A percentile compares a stretch with the other conserved stretches of the same genome.
phyloP scores from a whole-genome alignment of 2,888 invertebrate species.

The Drosophila longiperda region DNA sequence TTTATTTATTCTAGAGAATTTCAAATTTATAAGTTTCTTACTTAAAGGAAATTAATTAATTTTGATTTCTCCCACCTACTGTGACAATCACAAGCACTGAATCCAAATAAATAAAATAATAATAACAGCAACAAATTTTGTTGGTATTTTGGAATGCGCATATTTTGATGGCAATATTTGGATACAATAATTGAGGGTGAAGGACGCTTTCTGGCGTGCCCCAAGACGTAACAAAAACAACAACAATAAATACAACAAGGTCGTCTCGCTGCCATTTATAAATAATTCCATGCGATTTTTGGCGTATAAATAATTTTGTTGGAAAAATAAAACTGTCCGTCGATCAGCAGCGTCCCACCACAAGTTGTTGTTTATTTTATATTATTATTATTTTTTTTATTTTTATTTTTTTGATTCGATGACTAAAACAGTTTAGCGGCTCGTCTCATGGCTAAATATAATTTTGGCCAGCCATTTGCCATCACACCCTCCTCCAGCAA shows the following conservation, averaged over 20 bases:
- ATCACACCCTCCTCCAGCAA: constrained; percentile 35
- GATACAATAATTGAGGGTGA: constrained; percentile 71
- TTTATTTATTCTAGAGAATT: neutral
- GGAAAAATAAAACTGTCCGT: constrained; percentile 71
- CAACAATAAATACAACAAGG: constrained; percentile 56
- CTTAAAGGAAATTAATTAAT: constrained; percentile 8
- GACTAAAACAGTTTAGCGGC: constrained; percentile 76
- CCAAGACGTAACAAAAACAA: constrained; percentile 46
- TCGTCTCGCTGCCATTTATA: constrained; percentile 74
- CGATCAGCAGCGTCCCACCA: constrained; percentile 30
- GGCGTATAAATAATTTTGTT: constrained; percentile 72
- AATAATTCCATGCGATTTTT: constrained; percentile 72
- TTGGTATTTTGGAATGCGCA: constrained; percentile 49
- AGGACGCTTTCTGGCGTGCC: constrained; percentile 74
- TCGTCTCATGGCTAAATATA: constrained; percentile 77
- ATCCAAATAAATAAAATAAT: constrained; percentile 1
- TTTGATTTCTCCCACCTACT: constrained; percentile 11
- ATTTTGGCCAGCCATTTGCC: constrained; percentile 38
- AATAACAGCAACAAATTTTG: neutral
- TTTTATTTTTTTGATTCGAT: constrained; percentile 54
- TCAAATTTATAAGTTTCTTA: neutral
- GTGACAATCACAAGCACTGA: constrained; percentile 31
- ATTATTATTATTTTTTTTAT: constrained; percentile 4
- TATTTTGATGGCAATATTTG: constrained; percentile 64
- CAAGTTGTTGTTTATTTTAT: constrained; percentile 13